Base-by-base conservation (phyloP, 2,888 invertebrate species). In the Eilema caniola region DNA sequence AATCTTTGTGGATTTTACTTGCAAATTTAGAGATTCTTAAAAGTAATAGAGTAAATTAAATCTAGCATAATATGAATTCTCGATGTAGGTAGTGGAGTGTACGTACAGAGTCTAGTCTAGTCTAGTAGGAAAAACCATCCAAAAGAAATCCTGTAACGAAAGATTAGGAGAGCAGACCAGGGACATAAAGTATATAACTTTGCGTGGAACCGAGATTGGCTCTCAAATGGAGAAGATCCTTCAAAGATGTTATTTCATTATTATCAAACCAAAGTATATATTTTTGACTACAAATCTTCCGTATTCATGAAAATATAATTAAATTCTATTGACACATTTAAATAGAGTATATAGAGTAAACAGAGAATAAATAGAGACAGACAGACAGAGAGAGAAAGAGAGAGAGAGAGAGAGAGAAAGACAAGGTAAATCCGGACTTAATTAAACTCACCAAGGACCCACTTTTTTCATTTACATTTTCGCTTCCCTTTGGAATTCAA, bases 401-500 rank as follows among this genome's bases (percentile, higher is more conserved):
- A n/a, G n/a, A n/a, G n/a, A n/a, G n/a, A n/a, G n/a, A n/a, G n/a
- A n/a, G n/a, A n/a, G n/a, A n/a, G n/a, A n/a, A n/a, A n/a, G n/a
- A 20, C 23, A 23, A 33, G 10, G 16, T 25, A 41, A 23, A 69
- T 37, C 53, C 60, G 60, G n/a, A 23, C 62, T 57, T 57, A 23
- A 63, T 57, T 63, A 69, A 69, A 64, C 11, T 47, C 28, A 23
- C 62, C 25, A 64, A 41, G 47, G 28, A 28, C 20, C 3, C 28
- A 63, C 63, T 20, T n/a, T 25, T 62, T 63, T 63, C 47, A 64
- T 69, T 64, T 47, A 59, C 41, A 69, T 63, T 69, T 69, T 59
- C 47, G 23, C 47, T 31, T 69, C 59, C 63, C 64, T 69, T 60
- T 31, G 60, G 60, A 59, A 24, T 59, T 60, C 31, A 11, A 24